Base-by-base conservation (phyloP, 1,140 invertebrate genomes). In the Phymastichus coffea region DNA sequence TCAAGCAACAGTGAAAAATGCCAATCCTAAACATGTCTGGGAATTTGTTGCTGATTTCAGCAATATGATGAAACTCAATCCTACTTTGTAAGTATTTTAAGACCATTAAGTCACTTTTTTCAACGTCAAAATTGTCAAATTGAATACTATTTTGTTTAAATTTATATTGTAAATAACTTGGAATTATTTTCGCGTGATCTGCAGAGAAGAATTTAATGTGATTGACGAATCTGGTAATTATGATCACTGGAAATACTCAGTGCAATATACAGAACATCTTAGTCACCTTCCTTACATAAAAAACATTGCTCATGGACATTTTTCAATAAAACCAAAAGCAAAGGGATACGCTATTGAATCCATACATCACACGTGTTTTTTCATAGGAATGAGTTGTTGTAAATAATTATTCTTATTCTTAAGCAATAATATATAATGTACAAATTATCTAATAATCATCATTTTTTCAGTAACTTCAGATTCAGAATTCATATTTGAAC, bases 21-120 rank as follows among this genome's bases (percentile, higher is more conserved):
- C 81, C 0, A 78, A 82, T 66, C 81, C 87, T 15, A 79, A 81
- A 65, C 72, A 75, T n/a, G 83, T 87, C 14, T 89, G 88, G 87
- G 86, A 88, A 71, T 89, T 83, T 71, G 81, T 88, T 17, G 85
- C 87, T 2, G 88, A 90, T 75, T 90, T 90, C 62, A 87, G 83
- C 65, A 89, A 90, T 65, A 85, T 86, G 82, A 82, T 84, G 51
- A 81, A 82, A 61, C 74, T 90, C 33, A 89, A 89, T 77, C 87
- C 87, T 10, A 86, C 87, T 19, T 86, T 90, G 88, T 89, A 76
- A 83, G 84, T 81, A 64, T 15, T 35, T n/a, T n/a, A n/a, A n/a
- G n/a, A n/a, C n/a, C n/a, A n/a, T n/a, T n/a, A n/a, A n/a, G 54
- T 35, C 30, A 30, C 19, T 41, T 57, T 28, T n/a, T n/a, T n/a